phyloP scores from a whole-genome alignment of 2,113 vertebrate species.

The Petaurus breviceps region DNA sequence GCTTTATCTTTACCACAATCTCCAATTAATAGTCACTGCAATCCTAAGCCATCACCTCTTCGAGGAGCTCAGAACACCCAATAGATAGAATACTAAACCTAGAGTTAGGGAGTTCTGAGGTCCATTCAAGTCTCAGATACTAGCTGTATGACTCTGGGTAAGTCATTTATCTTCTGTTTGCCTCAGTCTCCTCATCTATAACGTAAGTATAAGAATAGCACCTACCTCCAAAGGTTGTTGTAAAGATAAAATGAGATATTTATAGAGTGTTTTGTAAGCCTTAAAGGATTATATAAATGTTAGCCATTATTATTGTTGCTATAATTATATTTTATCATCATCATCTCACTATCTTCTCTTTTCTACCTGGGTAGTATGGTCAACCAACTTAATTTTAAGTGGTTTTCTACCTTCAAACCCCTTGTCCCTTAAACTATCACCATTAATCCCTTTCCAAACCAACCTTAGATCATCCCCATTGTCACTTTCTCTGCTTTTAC shows the following conservation, averaged over 20 bases:
- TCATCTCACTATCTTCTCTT: background rate
- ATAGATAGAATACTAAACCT: too few relatives aligned
- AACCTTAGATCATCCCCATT: background rate
- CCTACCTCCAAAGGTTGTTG: background rate
- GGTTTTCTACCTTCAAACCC: background rate
- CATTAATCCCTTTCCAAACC: background rate
- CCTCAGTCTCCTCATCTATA: background rate
- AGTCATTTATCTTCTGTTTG: background rate
- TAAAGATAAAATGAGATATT: background rate
- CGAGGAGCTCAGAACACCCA: too few relatives aligned
- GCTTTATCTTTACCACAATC: too few relatives aligned
- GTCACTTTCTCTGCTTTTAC: background rate
- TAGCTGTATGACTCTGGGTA: background rate
- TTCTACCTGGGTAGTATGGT: background rate
- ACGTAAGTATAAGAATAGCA: background rate
- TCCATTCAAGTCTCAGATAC: slow-evolving; percentile 29
- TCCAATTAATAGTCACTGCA: too few relatives aligned
- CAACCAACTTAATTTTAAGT: background rate
- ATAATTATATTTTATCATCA: background rate
- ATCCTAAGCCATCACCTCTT: too few relatives aligned
- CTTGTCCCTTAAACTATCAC: background rate
- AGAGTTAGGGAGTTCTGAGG: background rate
- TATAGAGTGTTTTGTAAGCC: background rate
- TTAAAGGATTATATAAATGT: background rate
- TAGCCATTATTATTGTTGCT: background rate